Conservation (phyloP, 1,140 invertebrate genomes). For the Oreohelix idahoensis region DNA sequence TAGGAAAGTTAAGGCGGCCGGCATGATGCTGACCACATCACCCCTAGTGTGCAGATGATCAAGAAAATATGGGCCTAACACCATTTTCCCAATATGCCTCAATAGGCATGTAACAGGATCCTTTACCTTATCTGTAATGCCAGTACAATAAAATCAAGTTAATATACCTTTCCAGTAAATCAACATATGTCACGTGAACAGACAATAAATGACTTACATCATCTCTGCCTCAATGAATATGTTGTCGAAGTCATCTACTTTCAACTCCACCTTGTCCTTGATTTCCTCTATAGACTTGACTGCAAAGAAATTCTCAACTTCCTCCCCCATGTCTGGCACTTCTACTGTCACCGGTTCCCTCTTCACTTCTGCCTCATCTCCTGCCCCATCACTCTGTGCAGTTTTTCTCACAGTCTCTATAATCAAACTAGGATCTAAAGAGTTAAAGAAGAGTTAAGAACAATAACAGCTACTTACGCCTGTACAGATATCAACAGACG, state of each 20-base stretch:
- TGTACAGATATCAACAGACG: too few relatives aligned
- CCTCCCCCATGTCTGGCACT: conserved; percentile 80
- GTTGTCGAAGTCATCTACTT: conserved; percentile 78
- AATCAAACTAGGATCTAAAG: conserved; percentile 36
- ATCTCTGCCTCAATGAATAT: conserved; percentile 73
- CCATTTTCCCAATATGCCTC: too few relatives aligned
- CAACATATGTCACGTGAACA: not conserved
- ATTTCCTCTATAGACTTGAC: conserved; percentile 49
- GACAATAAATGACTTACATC: conserved; percentile 63
- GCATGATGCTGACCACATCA: too few relatives aligned
- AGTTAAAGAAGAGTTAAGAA: not conserved
- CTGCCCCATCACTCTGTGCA: conserved; percentile 47
- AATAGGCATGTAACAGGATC: too few relatives aligned
- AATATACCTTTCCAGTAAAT: too few relatives aligned
- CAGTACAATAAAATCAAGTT: too few relatives aligned
- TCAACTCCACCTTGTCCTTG: conserved; percentile 73
- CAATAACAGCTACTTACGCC: too few relatives aligned
- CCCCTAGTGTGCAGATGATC: too few relatives aligned
- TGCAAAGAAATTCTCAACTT: conserved; percentile 79
- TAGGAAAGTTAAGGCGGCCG: too few relatives aligned
- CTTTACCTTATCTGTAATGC: too few relatives aligned
- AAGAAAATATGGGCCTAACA: too few relatives aligned
- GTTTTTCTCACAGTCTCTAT: not conserved
- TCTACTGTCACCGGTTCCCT: conserved; percentile 71
- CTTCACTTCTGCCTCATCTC: conserved; percentile 66